Conservation (phyloP, 1,140 invertebrate genomes). For the Apis cerana region DNA sequence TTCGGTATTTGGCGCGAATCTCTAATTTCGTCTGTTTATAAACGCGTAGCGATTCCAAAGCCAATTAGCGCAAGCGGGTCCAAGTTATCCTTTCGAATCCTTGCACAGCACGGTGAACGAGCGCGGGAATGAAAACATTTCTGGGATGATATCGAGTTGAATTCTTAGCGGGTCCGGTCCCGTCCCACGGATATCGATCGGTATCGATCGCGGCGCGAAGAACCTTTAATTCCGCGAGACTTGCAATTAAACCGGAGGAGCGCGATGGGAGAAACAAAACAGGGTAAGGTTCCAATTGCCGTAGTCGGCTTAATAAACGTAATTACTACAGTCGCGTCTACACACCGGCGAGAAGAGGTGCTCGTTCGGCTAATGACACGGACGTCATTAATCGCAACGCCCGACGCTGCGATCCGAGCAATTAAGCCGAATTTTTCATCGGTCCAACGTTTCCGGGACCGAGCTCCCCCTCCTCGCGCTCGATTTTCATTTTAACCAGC, state of each 20-base stretch:
- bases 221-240: not conserved
- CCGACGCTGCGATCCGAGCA: conserved; percentile 10
- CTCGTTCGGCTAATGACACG: conserved; percentile 31
- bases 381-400: conserved; percentile 8
- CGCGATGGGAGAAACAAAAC: not conserved
- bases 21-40: not conserved
- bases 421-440: conserved; percentile 32
- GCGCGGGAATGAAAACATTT: not conserved
- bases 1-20: not conserved
- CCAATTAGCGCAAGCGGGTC: too few relatives aligned
- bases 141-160: too few relatives aligned
- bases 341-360: not conserved
- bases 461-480: not conserved
- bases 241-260: conserved; percentile 7
- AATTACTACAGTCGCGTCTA: conserved; percentile 23
- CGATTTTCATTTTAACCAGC: conserved; percentile 7
- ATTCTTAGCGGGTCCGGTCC: not conserved
- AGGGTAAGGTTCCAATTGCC: not conserved
- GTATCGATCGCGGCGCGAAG: not conserved
- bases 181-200: not conserved
- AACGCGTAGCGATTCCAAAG: too few relatives aligned
- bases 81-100: not conserved
- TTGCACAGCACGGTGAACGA: too few relatives aligned
- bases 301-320: conserved; percentile 15
- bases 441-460: not conserved